A percentile compares a stretch with the other conserved stretches of the same genome.
phyloP scores from a whole-genome alignment of 2,113 vertebrate species.

The Colaptes auratus region DNA sequence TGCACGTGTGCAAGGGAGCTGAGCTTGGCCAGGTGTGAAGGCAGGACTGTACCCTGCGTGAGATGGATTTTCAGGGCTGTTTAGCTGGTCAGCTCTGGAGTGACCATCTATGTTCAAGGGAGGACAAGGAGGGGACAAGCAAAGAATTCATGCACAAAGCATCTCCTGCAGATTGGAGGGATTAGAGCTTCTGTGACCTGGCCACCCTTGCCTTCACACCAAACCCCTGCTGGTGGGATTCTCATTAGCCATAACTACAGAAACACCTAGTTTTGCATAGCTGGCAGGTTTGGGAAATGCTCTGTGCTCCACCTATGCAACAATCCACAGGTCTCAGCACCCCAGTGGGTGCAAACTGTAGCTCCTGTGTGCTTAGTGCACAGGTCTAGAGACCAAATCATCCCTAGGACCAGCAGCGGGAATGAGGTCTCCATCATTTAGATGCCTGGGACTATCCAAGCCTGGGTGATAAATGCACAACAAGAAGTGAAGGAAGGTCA shows the following conservation, averaged over 20 bases:
- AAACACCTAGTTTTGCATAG: neutral
- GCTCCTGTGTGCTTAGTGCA: fast-evolving
- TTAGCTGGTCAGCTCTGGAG: neutral
- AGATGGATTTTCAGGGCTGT: neutral
- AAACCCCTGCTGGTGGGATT: neutral
- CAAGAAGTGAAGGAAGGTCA: neutral
- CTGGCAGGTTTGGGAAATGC: neutral
- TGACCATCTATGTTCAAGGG: neutral
- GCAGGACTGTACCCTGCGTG: neutral
- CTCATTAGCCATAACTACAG: neutral
- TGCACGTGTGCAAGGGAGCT: neutral
- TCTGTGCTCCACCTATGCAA: neutral
- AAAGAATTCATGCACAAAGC: fast-evolving
- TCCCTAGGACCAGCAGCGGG: neutral
- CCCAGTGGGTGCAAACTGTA: neutral
- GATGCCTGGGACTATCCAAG: neutral
- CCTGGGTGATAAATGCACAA: neutral
- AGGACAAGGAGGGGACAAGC: fast-evolving
- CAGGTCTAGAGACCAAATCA: fast-evolving
- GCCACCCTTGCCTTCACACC: neutral
- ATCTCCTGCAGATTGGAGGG: neutral
- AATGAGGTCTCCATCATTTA: neutral
- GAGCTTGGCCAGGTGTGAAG: neutral
- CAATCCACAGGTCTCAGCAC: neutral
- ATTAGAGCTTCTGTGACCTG: neutral